phyloP scores from a whole-genome alignment of 2,113 vertebrate genomes.

The Oncorhynchus keta region DNA sequence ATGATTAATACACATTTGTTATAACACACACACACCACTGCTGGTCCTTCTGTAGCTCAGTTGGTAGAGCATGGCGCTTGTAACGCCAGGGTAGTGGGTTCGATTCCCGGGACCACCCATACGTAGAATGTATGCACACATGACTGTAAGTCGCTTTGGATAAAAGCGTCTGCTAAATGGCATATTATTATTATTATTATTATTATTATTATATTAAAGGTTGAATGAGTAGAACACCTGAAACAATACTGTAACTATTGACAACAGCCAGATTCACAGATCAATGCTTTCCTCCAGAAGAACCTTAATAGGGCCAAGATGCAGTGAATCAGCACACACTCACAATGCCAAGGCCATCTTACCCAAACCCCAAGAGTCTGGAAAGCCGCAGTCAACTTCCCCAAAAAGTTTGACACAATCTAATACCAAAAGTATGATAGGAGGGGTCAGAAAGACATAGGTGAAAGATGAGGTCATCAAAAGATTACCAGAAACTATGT shows the following conservation, averaged over 20 bases:
- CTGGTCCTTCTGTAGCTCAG: no score
- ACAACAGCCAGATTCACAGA: neutral
- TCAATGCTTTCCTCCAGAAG: neutral
- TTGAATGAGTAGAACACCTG: no score
- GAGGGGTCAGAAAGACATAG: neutral
- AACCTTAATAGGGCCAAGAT: constrained; percentile 5
- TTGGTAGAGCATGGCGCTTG: no score
- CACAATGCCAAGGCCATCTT: constrained; percentile 41
- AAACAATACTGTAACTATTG: no score
- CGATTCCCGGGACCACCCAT: no score
- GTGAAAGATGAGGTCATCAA: neutral
- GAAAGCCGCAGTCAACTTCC: constrained; percentile 65
- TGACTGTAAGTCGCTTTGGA: no score
- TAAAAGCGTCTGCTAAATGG: no score
- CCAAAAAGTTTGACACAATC: constrained; percentile 56
- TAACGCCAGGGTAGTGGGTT: no score
- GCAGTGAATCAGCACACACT: neutral
- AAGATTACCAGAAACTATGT: neutral
- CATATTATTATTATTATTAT: no score
- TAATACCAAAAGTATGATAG: constrained; percentile 30
- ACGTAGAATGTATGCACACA: no score
- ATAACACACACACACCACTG: neutral
- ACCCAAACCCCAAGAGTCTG: constrained; percentile 67
- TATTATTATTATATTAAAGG: no score
- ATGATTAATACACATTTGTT: no score